Conservation (phyloP, 1,140 invertebrate genomes). For the Meloidogyne exigua region DNA sequence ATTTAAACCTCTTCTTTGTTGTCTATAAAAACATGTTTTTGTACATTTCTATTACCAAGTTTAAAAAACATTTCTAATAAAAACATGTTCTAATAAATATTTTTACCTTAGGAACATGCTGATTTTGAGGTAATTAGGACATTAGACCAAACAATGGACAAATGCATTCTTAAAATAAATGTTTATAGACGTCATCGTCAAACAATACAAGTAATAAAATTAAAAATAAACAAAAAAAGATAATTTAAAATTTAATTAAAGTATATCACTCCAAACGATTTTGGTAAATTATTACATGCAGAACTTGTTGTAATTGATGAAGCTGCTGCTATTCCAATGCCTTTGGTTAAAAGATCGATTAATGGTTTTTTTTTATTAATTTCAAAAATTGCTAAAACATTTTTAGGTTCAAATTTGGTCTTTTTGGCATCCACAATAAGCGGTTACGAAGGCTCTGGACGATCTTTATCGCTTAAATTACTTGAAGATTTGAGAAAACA, state of each 20-base stretch:
- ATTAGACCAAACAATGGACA: conserved; percentile 85
- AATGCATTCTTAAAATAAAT: conserved; percentile 89
- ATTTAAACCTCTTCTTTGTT: no score
- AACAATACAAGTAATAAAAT: conserved; percentile 79
- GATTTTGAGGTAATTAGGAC: conserved; percentile 95
- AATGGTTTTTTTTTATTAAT: conserved; percentile 39
- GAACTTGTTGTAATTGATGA: conserved; percentile 96
- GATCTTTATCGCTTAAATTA: conserved; percentile 90
- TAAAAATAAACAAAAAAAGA: conserved; percentile 10
- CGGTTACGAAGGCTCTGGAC: conserved; percentile 96
- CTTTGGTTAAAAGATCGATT: conserved; percentile 72
- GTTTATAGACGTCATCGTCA: conserved; percentile 86
- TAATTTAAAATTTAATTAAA: conserved; percentile 65
- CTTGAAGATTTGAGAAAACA: conserved; percentile 77
- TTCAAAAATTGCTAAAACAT: neutral
- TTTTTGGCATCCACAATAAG: conserved; percentile 96
- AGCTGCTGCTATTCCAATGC: conserved; percentile 94
- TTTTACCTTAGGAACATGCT: conserved; percentile 77
- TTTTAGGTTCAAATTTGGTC: conserved; percentile 82
- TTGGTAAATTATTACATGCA: conserved; percentile 82
- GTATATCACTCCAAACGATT: conserved; percentile 90
- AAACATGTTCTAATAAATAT: no score
- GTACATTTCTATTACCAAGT: no score
- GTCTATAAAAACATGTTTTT: no score
- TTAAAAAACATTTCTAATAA: no score